Evolutionary conservation across 35 echinoderm and acorn worm genomes (phyloP).

Genomic region (Apostichopus californicus): DNA sequence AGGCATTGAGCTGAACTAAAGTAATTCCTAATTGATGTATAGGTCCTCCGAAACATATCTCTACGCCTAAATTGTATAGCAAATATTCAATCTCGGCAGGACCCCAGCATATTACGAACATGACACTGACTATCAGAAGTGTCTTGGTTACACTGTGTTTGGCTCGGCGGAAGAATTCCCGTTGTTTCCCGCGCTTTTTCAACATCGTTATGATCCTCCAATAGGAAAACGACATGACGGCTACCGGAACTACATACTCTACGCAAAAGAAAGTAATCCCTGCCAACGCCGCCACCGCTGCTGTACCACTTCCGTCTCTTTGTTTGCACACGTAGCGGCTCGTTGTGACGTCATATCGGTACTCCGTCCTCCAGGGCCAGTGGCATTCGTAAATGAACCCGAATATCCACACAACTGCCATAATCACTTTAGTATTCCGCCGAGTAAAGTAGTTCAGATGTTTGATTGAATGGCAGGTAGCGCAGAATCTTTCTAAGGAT

Average conservation of each 20-base stretch:
- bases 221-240: constrained; percentile 75
- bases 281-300: constrained; percentile 15
- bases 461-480: constrained; percentile 68
- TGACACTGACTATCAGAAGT: constrained; percentile 70
- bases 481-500: constrained; percentile 77
- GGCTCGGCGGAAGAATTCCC: constrained; percentile 54
- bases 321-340: not conserved
- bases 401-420: constrained; percentile 54
- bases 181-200: constrained; percentile 50
- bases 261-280: constrained; percentile 80
- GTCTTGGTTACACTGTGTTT: constrained; percentile 81
- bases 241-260: constrained; percentile 72
- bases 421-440: constrained; percentile 51
- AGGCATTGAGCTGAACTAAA: constrained; percentile 77
- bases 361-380: constrained; percentile 53
- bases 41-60: constrained; percentile 56
- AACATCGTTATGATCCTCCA: constrained; percentile 64
- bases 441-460: constrained; percentile 57
- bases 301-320: not conserved
- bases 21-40: constrained; percentile 68
- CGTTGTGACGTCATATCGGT: not conserved
- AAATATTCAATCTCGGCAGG: constrained; percentile 81
- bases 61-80: constrained; percentile 73
- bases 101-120: constrained; percentile 81
- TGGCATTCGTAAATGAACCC: constrained; percentile 78